Evolutionary conservation across 2,113 vertebrate genomes (phyloP), one percentile per base, ranked within the genome.

Genomic region (Aphyosemion australe): DNA sequence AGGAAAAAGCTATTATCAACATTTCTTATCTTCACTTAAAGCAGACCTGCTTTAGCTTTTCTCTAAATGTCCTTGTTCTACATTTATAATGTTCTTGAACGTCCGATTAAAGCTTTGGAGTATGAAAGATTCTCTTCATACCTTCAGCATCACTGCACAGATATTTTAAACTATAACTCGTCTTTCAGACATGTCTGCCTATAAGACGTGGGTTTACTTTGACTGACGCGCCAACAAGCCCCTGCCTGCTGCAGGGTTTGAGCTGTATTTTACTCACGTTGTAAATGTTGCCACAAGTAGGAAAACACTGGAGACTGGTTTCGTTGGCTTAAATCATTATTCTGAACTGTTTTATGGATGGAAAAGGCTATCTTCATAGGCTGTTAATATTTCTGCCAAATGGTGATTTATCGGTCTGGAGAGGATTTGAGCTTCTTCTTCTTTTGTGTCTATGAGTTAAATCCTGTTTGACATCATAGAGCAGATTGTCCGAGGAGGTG

Each of bases 401-500:
- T 6, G 12, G 51, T 34, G 61, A 53, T 82, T 73, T 67, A 16
- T 60, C 63, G 66, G 12, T 76, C 55, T 78, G 69, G 72, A 72
- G 51, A 56, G 43, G 43, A 63, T 83, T 67, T 64, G 32, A 26
- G 45, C 39, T 50, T 65, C 69, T 74, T 47, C 8, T 81, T 79
- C 61, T 77, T 63, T 76, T 70, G 76, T 87, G 80, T 86, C 73
- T 21, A 43, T 39, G 65, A 19, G 57, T 65, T 82, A 87, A 89
- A 88, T 84, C 84, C 85, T 69, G 71, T 84, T 76, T 84, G 84
- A 87, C 86, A 86, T 74, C 80, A n/a, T n/a, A 73, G 79, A 82
- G 81, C 56, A 45, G 72, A 82, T 79, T 80, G 84, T 84, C 63
- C 87, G 78, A 85, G 87, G 78, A 85, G 87, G 85, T 84, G 85